Evolutionary conservation across 2,113 vertebrate genomes (phyloP).

Genomic region (Dendropsophus ebraccatus): DNA sequence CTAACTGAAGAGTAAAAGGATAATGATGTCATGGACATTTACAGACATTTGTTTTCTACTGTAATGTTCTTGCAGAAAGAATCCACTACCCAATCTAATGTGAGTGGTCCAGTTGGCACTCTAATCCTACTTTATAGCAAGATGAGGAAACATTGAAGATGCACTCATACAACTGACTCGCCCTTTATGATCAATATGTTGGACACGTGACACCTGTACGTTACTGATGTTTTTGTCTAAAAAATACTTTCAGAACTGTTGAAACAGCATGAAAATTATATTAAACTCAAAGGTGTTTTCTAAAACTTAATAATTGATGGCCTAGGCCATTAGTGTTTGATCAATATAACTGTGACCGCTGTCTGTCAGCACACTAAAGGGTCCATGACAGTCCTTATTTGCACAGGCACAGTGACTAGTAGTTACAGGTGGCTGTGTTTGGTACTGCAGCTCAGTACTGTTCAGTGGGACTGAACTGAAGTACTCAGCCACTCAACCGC

Average conservation of each 20-base stretch:
- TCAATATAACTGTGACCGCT: no score
- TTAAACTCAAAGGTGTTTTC: background rate
- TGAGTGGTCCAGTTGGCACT: background rate
- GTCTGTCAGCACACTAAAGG: no score
- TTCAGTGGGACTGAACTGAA: no score
- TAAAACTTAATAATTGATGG: no score
- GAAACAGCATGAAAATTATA: background rate
- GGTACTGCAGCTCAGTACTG: no score
- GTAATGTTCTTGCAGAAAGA: background rate
- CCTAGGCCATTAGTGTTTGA: no score
- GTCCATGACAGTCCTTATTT: no score
- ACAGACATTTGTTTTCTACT: background rate
- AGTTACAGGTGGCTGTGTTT: no score
- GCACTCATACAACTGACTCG: background rate
- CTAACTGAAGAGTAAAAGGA: conserved; percentile 63
- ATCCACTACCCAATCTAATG: background rate
- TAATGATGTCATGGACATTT: background rate
- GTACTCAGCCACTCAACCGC: no score
- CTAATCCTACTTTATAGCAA: background rate
- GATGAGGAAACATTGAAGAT: background rate
- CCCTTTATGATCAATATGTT: background rate
- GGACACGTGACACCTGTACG: background rate
- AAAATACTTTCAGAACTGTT: background rate
- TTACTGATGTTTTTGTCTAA: background rate
- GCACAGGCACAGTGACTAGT: no score